Evolutionary conservation across 2,888 invertebrate species (phyloP), one percentile per base, ranked within the genome.

Genomic region (Philopedon plagiatum): DNA sequence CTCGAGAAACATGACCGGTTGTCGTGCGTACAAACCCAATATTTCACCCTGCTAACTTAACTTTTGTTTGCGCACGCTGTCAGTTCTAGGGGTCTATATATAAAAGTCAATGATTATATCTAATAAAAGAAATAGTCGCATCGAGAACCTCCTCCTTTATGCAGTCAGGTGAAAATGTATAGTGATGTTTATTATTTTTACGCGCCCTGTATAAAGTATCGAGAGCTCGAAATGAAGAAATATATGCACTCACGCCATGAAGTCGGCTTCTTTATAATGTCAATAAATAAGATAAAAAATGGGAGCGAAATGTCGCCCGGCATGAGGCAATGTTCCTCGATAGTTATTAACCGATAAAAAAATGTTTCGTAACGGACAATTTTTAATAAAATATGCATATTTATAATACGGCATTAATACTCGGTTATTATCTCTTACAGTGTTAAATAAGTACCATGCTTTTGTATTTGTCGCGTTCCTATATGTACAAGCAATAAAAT

Each of bases 231-330:
- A 58, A 64, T n/a, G 1, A 63, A 67, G 67, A 72, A 67, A 72
- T 72, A n/a, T n/a, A 60, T 58, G 68, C 51, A 68, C 68, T 73
- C 64, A 68, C 68, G 73, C 73, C 64, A 60, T 54, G 54, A 73
- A 63, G 73, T 73, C 73, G 73, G 73, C 73, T 64, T 68, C 73
- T 73, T 73, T 73, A 68, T 68, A 73, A 64, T 68, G 68, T 73
- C 73, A 68, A 73, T 73, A 73, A 73, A 73, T 73, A 73, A 68
- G 73, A 73, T 73, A 73, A 73, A 73, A 73, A 73, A 73, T 73
- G 73, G 51, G 73, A 73, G 73, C 73, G 62, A 71, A 71, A 71
- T 71, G 71, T 71, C 71, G 71, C 71, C 41, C 71, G 60, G 71
- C 71, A 71, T 71, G 71, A 71, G 71, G 71, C 71, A 71, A 71